phyloP scores from a whole-genome alignment of 2,888 invertebrate genomes.

The Acleris holmiana region DNA sequence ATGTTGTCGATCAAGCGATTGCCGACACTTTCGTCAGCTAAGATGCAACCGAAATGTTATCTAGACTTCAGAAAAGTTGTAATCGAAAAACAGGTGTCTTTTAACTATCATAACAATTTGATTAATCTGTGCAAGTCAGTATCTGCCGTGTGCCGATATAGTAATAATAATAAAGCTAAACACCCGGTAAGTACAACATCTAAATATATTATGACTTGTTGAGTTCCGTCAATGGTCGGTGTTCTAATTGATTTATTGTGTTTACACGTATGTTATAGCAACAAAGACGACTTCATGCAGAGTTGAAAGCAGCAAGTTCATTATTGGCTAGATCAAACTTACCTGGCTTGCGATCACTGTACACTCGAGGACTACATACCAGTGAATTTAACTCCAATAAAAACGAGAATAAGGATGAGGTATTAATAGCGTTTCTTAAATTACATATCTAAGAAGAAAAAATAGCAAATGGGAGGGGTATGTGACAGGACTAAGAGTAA shows the following conservation, averaged over 20 bases:
- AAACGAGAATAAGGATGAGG: slow-evolving; percentile 59
- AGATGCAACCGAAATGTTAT: slow-evolving; percentile 62
- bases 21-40: slow-evolving; percentile 63
- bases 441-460: no score
- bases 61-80: slow-evolving; percentile 51
- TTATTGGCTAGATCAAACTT: slow-evolving; percentile 81
- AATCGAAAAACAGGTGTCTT: slow-evolving; percentile 56
- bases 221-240: neutral
- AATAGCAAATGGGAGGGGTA: no score
- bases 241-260: neutral
- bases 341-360: slow-evolving; percentile 58
- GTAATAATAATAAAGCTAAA: slow-evolving; percentile 59
- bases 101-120: slow-evolving; percentile 54
- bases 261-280: slow-evolving; percentile 50
- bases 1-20: slow-evolving; percentile 73
- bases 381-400: slow-evolving; percentile 50
- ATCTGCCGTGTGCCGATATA: slow-evolving; percentile 62
- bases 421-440: slow-evolving; percentile 4
- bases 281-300: slow-evolving; percentile 68
- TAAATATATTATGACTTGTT: neutral
- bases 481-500: no score
- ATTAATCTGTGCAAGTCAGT: slow-evolving; percentile 67
- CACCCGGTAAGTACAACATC: slow-evolving; percentile 59
- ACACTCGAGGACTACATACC: slow-evolving; percentile 59
- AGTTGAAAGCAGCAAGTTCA: slow-evolving; percentile 83